Percentiles rank a stretch among this genome's conserved stretches.
phyloP scores from a whole-genome alignment of 2,888 invertebrate genomes.

The Scelioninae gen. 2 region DNA sequence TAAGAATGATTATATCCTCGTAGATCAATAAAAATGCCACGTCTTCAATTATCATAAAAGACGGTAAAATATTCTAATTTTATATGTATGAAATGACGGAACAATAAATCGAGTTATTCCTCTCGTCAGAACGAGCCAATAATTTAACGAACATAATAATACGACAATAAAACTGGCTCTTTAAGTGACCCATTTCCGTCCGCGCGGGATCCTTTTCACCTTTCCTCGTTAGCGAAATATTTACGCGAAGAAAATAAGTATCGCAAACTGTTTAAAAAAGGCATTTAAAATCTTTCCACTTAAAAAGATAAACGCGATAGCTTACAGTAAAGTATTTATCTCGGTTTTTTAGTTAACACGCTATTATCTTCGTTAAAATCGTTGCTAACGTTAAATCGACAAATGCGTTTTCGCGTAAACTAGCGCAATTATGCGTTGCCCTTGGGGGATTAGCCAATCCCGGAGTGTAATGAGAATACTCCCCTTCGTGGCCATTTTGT shows the following conservation, averaged over 20 bases:
- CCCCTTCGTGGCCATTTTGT: slow-evolving; percentile 56
- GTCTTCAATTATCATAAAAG: too few species aligned
- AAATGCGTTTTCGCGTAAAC: slow-evolving; percentile 58
- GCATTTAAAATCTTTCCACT: slow-evolving; percentile 31
- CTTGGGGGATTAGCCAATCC: slow-evolving; percentile 58
- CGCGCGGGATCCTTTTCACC: neutral
- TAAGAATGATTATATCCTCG: too few species aligned
- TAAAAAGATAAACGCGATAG: slow-evolving; percentile 44
- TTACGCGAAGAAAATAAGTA: slow-evolving; percentile 20
- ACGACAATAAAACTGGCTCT: too few species aligned
- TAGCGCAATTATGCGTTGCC: slow-evolving; percentile 54
- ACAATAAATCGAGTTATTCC: too few species aligned
- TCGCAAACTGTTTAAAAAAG: slow-evolving; percentile 15
- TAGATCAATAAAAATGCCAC: too few species aligned
- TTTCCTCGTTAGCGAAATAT: slow-evolving; percentile 15
- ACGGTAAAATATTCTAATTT: too few species aligned
- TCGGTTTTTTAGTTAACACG: slow-evolving; percentile 44
- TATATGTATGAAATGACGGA: too few species aligned
- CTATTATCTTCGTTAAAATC: slow-evolving; percentile 52
- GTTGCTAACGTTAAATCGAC: slow-evolving; percentile 58
- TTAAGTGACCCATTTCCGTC: slow-evolving; percentile 2
- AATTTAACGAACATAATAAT: too few species aligned
- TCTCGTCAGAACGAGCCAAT: too few species aligned
- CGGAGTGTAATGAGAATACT: slow-evolving; percentile 57
- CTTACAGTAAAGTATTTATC: slow-evolving; percentile 40